These are phyloP conservation scores for Halocynthia aurantium DNA, from an alignment of 23 tunicate genomes.

Conservation along the genomic window DNA sequence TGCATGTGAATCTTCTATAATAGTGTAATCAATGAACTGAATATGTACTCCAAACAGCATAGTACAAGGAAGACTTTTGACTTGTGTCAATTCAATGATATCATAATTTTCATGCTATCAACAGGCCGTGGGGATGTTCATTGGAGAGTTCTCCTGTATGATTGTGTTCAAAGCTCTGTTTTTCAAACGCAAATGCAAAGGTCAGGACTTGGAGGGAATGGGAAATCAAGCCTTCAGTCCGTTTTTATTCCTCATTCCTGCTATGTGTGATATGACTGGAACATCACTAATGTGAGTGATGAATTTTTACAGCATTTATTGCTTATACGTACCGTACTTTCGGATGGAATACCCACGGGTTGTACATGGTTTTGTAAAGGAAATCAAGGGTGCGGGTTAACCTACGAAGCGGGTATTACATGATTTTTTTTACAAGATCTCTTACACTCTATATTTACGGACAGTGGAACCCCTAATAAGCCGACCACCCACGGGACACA, in stretches of 20 bases:
- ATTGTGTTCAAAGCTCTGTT: constrained; percentile 68
- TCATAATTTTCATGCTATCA: background rate
- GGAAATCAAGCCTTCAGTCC: constrained; percentile 84
- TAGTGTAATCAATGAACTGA: background rate
- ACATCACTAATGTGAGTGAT: constrained; percentile 74
- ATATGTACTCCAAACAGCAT: background rate
- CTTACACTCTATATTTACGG: no score
- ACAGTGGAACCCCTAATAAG: no score
- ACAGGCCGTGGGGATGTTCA: constrained; percentile 99
- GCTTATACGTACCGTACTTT: background rate
- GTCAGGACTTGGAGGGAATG: constrained; percentile 17
- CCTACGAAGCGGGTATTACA: no score
- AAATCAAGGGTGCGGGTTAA: no score
- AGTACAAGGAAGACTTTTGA: background rate
- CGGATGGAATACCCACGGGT: no score
- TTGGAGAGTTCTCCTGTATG: constrained; percentile 96
- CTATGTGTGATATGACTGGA: constrained; percentile 94
- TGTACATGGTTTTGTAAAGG: no score
- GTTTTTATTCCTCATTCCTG: constrained; percentile 75
- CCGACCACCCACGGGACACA: no score
- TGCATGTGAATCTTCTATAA: background rate
- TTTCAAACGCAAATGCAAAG: constrained; percentile 28
- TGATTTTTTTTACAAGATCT: no score
- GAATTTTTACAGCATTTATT: background rate
- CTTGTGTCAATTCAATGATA: background rate